Base-by-base conservation (phyloP, 2,113 vertebrate genomes). In the Holacanthus passer region DNA sequence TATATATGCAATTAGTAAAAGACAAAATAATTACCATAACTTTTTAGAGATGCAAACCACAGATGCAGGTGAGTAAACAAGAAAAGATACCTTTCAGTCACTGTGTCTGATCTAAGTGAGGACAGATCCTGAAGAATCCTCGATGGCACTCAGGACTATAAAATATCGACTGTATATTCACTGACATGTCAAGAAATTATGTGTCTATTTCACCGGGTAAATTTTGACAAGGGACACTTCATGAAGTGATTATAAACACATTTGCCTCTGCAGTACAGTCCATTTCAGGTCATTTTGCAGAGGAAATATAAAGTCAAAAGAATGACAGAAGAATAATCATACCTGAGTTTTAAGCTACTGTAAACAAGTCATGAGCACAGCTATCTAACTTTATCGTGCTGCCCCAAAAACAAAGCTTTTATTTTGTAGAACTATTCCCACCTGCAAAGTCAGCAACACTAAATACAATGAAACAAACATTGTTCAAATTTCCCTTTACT, bases 371-470 rank as follows among this genome's bases (percentile, higher is more conserved):
- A 17, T 16, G 29, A 48, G 24, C 45, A 59, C 48, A 29, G 13
- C 35, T 65, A 31, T 52, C 39, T 14, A 24, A 62, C 32, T 72
- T 37, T 14, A 66, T 60, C 11, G 11, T 2, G 11, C 48, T 45
- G 41, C 11, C 16, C 39, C 29, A 11, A 64, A 64, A 60, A 48
- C 79, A 76, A 81, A 70, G 72, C 73, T 77, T 77, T 83, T 75
- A 52, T 65, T 79, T 73, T 70, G 50, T 22, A 52, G 24, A 41
- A 50, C 66, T 78, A 2, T 31, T 43, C 16, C 20, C n/a, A 12
- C 27, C 22, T 47, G 70, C 80, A 76, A 45, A 68, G 77, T 87
- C 87, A 83, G 73, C 80, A 81, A 24, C 35, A 32, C 20, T 10
- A n/a, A 77, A 47, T 13, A 75, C 69, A 82, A 71, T 63, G 60